Evolutionary conservation across 2,113 vertebrate genomes (phyloP), one percentile per base, ranked within the genome.

Genomic region (Otolemur garnettii): DNA sequence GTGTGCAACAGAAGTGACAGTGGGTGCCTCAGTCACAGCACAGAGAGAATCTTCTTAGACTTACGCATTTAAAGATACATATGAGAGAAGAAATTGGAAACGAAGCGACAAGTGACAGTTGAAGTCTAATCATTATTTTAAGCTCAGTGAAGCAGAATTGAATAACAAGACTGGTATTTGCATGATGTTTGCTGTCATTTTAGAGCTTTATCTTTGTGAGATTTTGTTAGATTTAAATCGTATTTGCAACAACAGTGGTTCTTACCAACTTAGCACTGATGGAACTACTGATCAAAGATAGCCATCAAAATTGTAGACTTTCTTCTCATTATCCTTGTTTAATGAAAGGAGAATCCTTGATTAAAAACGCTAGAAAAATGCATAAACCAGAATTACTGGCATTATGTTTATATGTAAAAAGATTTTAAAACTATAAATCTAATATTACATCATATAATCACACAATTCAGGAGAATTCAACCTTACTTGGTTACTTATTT

Each of bases 201-300:
- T 42, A 80, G 59, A 78, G 0, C 2, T 59, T 90, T 69, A 4
- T 60, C 66, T 77, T 77, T 85, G 19, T 35, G 66, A 81, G 18
- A 90, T 88, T 95, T 87, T 85, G 78, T 90, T 90, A 82, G 26
- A 85, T 72, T 92, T 86, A 4, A 95, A 81, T 10, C 45, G 59
- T 92, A 35, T 89, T 84, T 93, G 53, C 17, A 90, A 71, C 10
- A 86, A 64, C 6, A 80, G 22, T 38, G 35, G 22, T 82, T 92
- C 38, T 87, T 96, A 84, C 28, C 28, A 72, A 7, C 33, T 69
- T 26, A 87, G 21, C 19, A 87, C 13, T 84, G 59, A 88, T 62
- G 50, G 74, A 96, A 94, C 11, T 66, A 53, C 6, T 59, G 15
- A 81, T 42, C 19, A 89, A 95, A 96, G 42, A 28, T 38, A 35